Evolutionary conservation across 2,888 invertebrate genomes (phyloP), one percentile per base, ranked within the genome.

Genomic region (Celastrina argiolus): DNA sequence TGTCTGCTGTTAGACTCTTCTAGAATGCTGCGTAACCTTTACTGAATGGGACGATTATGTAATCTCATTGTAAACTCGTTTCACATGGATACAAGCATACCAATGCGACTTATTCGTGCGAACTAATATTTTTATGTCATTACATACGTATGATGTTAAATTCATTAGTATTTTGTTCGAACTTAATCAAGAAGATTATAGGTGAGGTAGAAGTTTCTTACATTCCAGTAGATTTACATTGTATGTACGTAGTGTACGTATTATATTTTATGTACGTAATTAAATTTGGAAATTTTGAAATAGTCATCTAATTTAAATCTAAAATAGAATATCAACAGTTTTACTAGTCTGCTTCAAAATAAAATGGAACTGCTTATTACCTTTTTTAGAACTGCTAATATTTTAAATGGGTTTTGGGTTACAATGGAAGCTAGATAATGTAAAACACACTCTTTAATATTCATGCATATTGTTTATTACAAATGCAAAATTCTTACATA

Each of bases 1-100:
- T 39, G 45, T 66, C 67, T 42, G 61, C 63, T 70, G 68, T 69
- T 61, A 36, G 61, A 61, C 22, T 61, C 61, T 72, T 69, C 72
- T 73, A 71, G 68, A 71, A 70, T 71, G 58, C 67, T 72, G 61
- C 70, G 71, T 75, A 74, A 78, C 72, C 74, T 72, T 73, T 71
- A 69, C 70, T 67, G 69, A 68, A 71, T 78, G 76, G 76, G 73
- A 73, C 73, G 68, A 71, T 77, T 78, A 74, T 74, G 78, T 74
- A 80, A 80, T 73, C 65, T 67, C 69, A 72, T 74, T 76, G 77
- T 75, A 73, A 74, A 75, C 70, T 69, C 67, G 69, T 73, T 75
- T 76, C 78, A 74, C 76, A 81, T 74, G 75, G 75, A 73, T 63
- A 45, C 67, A 42, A 65, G 69, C 67, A 36, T 56, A 36, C 66